Percentiles rank a stretch among this genome's conserved stretches.
phyloP scores from a whole-genome alignment of 2,113 vertebrate species.

The Mobula hypostoma region DNA sequence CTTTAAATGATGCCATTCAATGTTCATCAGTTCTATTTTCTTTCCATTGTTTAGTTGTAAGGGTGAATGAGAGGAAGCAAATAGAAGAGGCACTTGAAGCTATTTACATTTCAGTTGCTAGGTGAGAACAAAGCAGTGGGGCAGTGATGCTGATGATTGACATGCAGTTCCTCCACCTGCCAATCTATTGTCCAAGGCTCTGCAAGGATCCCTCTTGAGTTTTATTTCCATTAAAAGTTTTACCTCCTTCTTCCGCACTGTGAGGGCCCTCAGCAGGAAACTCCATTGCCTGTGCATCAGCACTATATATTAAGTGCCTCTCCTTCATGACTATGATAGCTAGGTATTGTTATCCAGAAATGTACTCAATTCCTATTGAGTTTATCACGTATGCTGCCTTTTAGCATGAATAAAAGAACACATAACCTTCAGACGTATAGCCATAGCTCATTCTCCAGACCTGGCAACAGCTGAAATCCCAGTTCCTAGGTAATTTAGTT shows the following conservation, averaged over 20 bases:
- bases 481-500: neutral
- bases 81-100: no score
- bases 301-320: neutral
- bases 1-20: no score
- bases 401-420: neutral
- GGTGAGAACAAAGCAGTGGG: neutral
- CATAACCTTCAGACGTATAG: neutral
- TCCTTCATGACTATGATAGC: neutral
- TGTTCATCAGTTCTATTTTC: no score
- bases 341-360: neutral
- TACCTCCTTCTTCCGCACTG: no score
- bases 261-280: no score
- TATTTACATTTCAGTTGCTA: no score
- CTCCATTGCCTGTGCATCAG: no score
- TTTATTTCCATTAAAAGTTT: no score
- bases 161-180: neutral
- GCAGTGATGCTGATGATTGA: neutral
- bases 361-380: neutral
- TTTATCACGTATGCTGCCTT: neutral
- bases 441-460: neutral
- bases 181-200: neutral
- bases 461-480: neutral
- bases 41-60: no score
- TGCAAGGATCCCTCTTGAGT: no score
- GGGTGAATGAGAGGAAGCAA: no score